Evolutionary conservation across 2,797 vertebrate genomes (phyloP), one percentile per base, ranked within the genome.

Genomic region (Coreius guichenoti): DNA sequence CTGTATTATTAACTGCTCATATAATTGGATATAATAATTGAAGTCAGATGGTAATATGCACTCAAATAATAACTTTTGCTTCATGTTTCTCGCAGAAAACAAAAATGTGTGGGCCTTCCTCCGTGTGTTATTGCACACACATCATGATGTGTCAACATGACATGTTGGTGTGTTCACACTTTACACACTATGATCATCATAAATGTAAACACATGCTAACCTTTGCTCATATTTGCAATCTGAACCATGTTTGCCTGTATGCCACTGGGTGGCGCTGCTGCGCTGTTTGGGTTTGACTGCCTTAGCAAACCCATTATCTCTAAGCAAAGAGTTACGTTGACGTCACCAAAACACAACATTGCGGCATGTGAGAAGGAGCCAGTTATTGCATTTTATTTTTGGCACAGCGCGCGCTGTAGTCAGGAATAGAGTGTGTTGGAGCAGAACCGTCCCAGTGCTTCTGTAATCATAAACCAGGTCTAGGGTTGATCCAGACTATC

Each of bases 311-410:
- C 7, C 73, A 67, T 86, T 58, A 74, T 83, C 54, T 87, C 58
- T 14, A 63, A 63, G 74, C 56, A 56, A 70, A 84, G 65, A 73
- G 49, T 86, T 80, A 56, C 51, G 58, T 73, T 86, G 88, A 88
- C 81, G 86, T 90, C 87, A 90, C 79, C 74, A 85, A 84, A 86
- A 70, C 77, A 87, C 78, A 78, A 73, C 84, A 58, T 86, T 87
- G 87, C 61, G 65, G 63, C 61, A 73, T 81, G 77, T 81, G 72
- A 72, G 81, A 82, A 67, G 83, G 72, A 86, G 83, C 67, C 76
- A 63, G 43, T 83, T 86, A 72, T 80, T 76, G 81, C 81, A 70
- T 80, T 81, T 87, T 88, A 90, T 88, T 88, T 90, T 90, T 80
- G 84, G 89, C 86, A 70, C 68, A 77, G 68, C 23, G 56, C 39